Conservation (phyloP, 2,888 invertebrate species). For the Tenthredo distinguenda region DNA sequence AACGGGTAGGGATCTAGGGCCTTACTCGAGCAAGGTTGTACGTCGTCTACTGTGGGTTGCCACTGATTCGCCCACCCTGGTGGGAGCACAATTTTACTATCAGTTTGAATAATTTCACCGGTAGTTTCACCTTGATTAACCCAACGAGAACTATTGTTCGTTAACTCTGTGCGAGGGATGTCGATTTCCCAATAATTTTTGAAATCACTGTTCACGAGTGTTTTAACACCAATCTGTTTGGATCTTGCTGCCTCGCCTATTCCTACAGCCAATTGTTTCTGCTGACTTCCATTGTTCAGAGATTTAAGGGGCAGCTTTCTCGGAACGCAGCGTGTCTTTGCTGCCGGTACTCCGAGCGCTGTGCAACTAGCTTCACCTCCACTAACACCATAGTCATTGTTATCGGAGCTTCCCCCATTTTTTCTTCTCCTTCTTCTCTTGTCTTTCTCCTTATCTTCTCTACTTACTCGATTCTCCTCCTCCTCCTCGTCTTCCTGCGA, state of each 20-base stretch:
- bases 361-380: slow-evolving; percentile 38
- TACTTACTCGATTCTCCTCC: slow-evolving; percentile 61
- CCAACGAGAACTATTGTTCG: slow-evolving; percentile 73
- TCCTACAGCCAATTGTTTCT: slow-evolving; percentile 9
- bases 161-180: slow-evolving; percentile 59
- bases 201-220: slow-evolving; percentile 66
- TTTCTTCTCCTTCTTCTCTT: slow-evolving; percentile 61
- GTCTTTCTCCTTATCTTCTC: slow-evolving; percentile 44
- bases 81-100: slow-evolving; percentile 67
- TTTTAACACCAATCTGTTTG: slow-evolving; percentile 61
- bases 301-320: slow-evolving; percentile 72
- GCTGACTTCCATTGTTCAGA: slow-evolving; percentile 62
- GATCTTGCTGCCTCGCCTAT: slow-evolving; percentile 51
- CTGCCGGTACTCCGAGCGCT: slow-evolving; percentile 34
- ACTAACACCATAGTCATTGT: slow-evolving; percentile 44
- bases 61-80: slow-evolving; percentile 73
- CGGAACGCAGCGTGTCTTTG: slow-evolving; percentile 67
- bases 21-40: slow-evolving; percentile 76
- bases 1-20: slow-evolving; percentile 74
- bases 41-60: slow-evolving; percentile 72
- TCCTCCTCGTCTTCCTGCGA: slow-evolving; percentile 67
- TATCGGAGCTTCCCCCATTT: slow-evolving; percentile 58
- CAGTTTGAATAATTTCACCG: slow-evolving; percentile 63
- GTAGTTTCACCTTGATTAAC: slow-evolving; percentile 66
- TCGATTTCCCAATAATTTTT: slow-evolving; percentile 59